phyloP scores from a whole-genome alignment of 2,888 invertebrate species.

The Lathronympha strigana region DNA sequence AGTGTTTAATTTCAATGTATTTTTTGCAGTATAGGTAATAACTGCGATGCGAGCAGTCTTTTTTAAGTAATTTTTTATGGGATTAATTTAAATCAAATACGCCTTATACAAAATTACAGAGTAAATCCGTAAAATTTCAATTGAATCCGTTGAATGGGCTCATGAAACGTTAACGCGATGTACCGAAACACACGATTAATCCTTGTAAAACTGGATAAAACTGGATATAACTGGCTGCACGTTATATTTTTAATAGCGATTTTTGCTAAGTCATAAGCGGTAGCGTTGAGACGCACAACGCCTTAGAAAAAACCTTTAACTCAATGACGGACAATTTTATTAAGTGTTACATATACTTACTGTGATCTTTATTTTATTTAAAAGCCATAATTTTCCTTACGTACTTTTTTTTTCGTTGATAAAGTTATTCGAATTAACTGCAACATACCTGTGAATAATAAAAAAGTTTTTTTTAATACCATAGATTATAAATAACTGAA shows the following conservation, averaged over 20 bases:
- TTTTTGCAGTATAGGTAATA: no score
- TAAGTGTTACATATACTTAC: no score
- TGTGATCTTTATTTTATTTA: no score
- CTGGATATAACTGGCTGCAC: slow-evolving; percentile 42
- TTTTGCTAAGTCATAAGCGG: slow-evolving; percentile 1
- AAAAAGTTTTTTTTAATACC: no score
- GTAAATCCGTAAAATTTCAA: background rate
- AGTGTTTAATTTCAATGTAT: no score
- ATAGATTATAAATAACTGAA: no score
- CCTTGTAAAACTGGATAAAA: slow-evolving; percentile 46
- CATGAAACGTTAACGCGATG: slow-evolving; percentile 32
- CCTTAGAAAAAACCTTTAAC: no score
- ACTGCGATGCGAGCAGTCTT: no score
- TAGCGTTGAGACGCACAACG: background rate
- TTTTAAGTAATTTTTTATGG: no score
- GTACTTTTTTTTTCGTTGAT: no score
- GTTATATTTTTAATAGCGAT: slow-evolving; percentile 49
- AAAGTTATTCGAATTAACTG: background rate
- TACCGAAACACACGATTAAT: slow-evolving; percentile 48
- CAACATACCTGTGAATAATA: slow-evolving; percentile 1
- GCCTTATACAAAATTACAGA: background rate
- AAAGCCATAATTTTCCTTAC: no score
- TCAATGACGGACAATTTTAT: no score
- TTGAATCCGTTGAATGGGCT: slow-evolving; percentile 12
- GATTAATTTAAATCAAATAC: background rate